These are phyloP conservation scores for Neodiprion virginianus DNA, from an alignment of 1,140 invertebrate species.

Conservation along the genomic window DNA sequence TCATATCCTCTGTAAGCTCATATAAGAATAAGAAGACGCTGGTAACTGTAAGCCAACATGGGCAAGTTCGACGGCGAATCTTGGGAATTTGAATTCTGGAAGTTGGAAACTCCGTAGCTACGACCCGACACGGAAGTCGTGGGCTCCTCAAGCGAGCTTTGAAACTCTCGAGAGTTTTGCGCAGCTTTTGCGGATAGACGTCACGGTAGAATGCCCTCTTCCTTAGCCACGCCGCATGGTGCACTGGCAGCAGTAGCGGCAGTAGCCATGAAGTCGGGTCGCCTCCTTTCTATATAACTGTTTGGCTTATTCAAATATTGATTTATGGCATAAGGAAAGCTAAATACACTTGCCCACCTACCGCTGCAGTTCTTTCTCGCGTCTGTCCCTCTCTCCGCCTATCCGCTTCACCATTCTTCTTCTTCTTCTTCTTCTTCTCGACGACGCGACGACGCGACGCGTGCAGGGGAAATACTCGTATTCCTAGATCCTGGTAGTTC, in stretches of 20 bases:
- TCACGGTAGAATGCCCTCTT: neutral
- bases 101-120: neutral
- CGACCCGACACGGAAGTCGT: neutral
- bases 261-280: neutral
- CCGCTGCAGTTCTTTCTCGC: neutral
- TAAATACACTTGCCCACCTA: neutral
- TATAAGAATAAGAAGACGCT: too few relatives aligned
- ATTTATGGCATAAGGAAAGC: slow-evolving; percentile 15
- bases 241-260: neutral
- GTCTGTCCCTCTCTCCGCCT: neutral
- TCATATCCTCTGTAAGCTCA: too few relatives aligned
- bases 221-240: neutral
- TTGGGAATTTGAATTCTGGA: neutral
- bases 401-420: neutral
- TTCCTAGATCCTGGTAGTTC: too few relatives aligned
- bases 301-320: slow-evolving; percentile 21
- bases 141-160: neutral
- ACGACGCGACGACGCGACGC: too few relatives aligned
- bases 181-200: neutral
- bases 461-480: too few relatives aligned
- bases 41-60: too few relatives aligned
- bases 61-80: too few relatives aligned
- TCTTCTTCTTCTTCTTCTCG: neutral
- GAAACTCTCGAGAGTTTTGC: slow-evolving; percentile 1
- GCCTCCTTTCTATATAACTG: slow-evolving; percentile 13